Evolutionary conservation across 92 coral and sea anemone genomes (phyloP).

Genomic region (Micromussa lordhowensis): DNA sequence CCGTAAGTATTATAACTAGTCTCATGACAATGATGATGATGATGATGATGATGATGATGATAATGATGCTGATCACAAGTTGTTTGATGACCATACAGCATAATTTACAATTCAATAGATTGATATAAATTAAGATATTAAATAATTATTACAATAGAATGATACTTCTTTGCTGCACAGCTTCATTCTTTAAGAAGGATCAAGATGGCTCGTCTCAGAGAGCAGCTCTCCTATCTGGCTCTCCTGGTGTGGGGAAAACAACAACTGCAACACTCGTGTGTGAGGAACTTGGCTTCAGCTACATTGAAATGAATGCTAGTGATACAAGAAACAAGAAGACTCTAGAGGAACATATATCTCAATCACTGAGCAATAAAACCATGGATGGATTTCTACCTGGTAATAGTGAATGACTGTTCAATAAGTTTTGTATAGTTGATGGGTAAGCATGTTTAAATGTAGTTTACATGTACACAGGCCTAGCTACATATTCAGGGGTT

Average conservation of each 20-base stretch:
- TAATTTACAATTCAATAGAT: no score
- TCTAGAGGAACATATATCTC: slow-evolving; percentile 75
- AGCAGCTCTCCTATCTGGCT: slow-evolving; percentile 92
- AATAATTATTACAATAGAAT: no score
- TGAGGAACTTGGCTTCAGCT: slow-evolving; percentile 89
- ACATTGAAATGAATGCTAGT: slow-evolving; percentile 95
- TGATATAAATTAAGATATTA: no score
- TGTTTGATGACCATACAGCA: background rate
- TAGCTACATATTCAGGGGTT: no score
- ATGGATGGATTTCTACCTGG: slow-evolving; percentile 93
- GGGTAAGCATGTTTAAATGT: no score
- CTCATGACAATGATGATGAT: background rate
- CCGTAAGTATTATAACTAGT: no score
- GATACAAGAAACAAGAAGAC: slow-evolving; percentile 93
- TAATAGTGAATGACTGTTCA: slow-evolving; percentile 18
- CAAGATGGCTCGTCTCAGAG: slow-evolving; percentile 84
- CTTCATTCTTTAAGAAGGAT: slow-evolving; percentile 79
- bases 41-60: background rate
- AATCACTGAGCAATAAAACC: slow-evolving; percentile 83
- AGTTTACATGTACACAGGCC: no score
- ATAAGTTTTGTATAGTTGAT: background rate
- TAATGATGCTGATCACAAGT: background rate
- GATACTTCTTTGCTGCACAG: slow-evolving; percentile 18
- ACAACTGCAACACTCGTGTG: slow-evolving; percentile 91
- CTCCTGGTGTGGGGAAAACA: slow-evolving; percentile 98